These are phyloP conservation scores for Cerceris ruficornis DNA, from an alignment of 2,888 invertebrate species.

Conservation along the genomic window DNA sequence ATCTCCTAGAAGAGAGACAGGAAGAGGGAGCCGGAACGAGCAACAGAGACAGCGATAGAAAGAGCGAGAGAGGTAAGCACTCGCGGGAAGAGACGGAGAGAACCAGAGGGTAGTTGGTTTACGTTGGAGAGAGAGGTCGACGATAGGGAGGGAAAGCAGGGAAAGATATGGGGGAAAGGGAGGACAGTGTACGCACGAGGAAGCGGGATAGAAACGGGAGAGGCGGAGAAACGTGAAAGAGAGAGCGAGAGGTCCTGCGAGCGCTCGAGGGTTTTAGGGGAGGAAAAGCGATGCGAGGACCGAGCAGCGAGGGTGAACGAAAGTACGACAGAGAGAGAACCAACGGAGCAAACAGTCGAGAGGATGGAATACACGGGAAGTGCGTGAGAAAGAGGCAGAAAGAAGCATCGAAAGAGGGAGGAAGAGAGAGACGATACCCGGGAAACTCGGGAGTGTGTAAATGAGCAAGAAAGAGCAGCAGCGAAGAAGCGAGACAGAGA, in stretches of 20 bases:
- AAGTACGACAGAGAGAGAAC: no score
- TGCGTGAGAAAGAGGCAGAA: not conserved
- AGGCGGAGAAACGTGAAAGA: not conserved
- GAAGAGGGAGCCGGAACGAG: not conserved
- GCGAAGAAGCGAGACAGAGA: not conserved
- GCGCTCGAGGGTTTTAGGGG: not conserved
- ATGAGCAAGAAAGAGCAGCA: not conserved
- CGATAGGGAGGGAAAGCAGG: no score
- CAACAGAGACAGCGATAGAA: conserved; percentile 2
- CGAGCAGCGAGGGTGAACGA: no score
- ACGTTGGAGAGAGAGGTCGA: no score
- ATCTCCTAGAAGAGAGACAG: not conserved
- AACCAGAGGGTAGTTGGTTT: no score
- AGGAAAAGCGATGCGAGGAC: not conserved
- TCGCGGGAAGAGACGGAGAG: not conserved
- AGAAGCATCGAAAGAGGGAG: not conserved
- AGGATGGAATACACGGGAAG: not conserved
- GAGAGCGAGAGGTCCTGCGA: not conserved
- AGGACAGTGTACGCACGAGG: no score
- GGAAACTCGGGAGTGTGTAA: not conserved
- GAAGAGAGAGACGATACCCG: no score
- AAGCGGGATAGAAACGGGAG: not conserved
- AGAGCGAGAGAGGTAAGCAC: not conserved
- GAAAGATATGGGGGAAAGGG: no score
- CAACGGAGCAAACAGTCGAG: no score